A percentile compares a stretch with the other conserved stretches of the same genome.
Conservation (phyloP, 2,113 vertebrate genomes). For the Gambusia holbrooki region DNA sequence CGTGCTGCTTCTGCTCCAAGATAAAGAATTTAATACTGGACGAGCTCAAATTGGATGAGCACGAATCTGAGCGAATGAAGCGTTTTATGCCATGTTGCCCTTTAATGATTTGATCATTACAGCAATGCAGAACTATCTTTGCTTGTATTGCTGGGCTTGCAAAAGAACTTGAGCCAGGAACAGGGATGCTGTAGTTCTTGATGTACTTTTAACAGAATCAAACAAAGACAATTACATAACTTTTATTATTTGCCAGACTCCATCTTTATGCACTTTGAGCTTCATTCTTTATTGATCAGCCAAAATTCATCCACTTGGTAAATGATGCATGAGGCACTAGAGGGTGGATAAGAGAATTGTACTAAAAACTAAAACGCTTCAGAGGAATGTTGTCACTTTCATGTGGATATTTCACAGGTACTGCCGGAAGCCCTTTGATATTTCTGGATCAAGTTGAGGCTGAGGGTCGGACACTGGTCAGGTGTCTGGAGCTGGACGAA, state of each 20-base stretch:
- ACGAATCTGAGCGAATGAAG: slow-evolving; percentile 40
- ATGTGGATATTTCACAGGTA: slow-evolving; percentile 17
- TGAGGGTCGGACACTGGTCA: slow-evolving; percentile 50
- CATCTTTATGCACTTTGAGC: slow-evolving; percentile 39
- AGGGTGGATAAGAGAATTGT: slow-evolving; percentile 12
- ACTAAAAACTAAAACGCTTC: not conserved
- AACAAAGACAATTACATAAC: slow-evolving; percentile 46
- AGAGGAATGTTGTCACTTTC: not conserved
- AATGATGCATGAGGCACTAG: slow-evolving; percentile 50
- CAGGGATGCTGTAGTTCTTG: slow-evolving; percentile 24
- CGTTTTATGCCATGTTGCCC: slow-evolving; percentile 55
- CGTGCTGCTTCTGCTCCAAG: slow-evolving; percentile 45
- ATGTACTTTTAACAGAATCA: slow-evolving; percentile 29
- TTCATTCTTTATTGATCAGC: slow-evolving; percentile 55
- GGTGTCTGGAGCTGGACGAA: slow-evolving; percentile 45
- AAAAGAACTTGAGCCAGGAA: slow-evolving; percentile 48
- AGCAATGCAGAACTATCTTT: slow-evolving; percentile 64
- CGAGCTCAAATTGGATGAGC: slow-evolving; percentile 48
- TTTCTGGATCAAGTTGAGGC: slow-evolving; percentile 21
- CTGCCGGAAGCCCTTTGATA: slow-evolving; percentile 22
- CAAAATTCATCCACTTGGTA: slow-evolving; percentile 45
- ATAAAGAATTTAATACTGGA: slow-evolving; percentile 66
- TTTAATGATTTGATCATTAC: slow-evolving; percentile 52
- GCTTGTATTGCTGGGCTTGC: slow-evolving; percentile 3
- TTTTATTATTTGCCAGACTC: slow-evolving; percentile 28